Evolutionary conservation across 1,140 invertebrate genomes (phyloP).

Genomic region (Drosophila guanche): DNA sequence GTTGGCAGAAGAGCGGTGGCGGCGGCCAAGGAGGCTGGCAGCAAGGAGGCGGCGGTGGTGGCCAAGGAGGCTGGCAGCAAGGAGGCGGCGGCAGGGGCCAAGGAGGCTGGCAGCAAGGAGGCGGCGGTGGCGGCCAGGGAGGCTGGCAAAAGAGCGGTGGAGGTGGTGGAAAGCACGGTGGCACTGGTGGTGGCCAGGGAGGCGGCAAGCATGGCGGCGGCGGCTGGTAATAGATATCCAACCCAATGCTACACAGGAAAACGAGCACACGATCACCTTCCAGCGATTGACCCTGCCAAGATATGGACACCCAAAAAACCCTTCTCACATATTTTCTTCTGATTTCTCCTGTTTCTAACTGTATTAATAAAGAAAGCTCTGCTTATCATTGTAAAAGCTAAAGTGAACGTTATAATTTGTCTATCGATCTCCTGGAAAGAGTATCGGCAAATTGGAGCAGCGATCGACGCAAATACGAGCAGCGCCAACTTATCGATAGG

Average conservation of each 20-base stretch:
- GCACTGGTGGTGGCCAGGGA: too few relatives aligned
- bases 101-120: conserved; percentile 22
- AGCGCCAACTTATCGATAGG: too few relatives aligned
- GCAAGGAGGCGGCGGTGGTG: conserved; percentile 9
- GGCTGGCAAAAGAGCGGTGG: conserved; percentile 7
- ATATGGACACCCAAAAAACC: neutral
- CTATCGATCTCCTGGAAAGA: too few relatives aligned
- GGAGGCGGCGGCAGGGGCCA: conserved; percentile 20
- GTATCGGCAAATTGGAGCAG: too few relatives aligned
- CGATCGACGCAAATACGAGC: too few relatives aligned
- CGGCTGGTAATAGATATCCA: neutral
- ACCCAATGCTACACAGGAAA: too few relatives aligned
- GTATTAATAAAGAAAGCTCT: conserved; percentile 14
- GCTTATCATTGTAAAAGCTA: neutral
- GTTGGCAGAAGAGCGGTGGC: conserved; percentile 22
- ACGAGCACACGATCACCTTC: too few relatives aligned
- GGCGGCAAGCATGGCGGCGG: conserved; percentile 8
- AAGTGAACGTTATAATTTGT: too few relatives aligned
- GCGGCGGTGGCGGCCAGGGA: conserved; percentile 23
- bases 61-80: conserved; percentile 8
- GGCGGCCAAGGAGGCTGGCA: conserved; percentile 29
- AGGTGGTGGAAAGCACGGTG: neutral
- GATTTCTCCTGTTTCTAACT: conserved; percentile 13
- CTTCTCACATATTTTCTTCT: neutral
- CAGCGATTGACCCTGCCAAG: neutral